Percentiles rank a stretch among this genome's conserved stretches.
Conservation (phyloP, 2,113 vertebrate genomes). For the Uria aalge region DNA sequence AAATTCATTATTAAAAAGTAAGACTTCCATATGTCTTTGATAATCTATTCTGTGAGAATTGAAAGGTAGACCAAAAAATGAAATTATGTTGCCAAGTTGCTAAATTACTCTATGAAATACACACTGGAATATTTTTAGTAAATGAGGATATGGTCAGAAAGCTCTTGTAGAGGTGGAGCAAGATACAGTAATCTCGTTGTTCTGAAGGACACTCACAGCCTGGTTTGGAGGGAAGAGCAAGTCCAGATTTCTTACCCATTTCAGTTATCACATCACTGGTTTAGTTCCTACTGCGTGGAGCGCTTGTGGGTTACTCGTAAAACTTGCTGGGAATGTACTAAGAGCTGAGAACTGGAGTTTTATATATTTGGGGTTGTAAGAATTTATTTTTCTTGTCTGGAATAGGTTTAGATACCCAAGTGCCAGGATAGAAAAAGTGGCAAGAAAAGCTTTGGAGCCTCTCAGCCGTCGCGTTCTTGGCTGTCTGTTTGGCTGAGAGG, state of each 20-base stretch:
- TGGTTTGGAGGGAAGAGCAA: background rate
- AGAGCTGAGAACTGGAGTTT: background rate
- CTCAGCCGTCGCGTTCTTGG: background rate
- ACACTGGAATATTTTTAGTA: background rate
- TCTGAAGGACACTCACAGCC: background rate
- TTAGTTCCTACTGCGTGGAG: background rate
- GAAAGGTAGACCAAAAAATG: background rate
- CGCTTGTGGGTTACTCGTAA: background rate
- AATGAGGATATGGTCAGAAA: background rate
- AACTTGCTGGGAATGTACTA: background rate
- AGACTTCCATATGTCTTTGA: background rate
- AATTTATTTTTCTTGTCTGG: background rate
- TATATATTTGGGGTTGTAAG: background rate
- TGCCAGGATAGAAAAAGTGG: background rate
- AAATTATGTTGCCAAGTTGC: background rate
- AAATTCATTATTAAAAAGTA: conserved; percentile 84
- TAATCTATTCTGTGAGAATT: background rate
- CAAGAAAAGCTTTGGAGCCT: background rate
- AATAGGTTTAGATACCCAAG: background rate
- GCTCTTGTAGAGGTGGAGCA: background rate
- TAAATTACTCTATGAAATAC: background rate
- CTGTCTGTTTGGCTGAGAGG: background rate
- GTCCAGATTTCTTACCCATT: background rate
- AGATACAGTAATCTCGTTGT: background rate
- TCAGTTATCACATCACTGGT: background rate